Conservation (phyloP, 30 jellyfish, hydroid and myxozoan species). For the Clytia hemisphaerica region DNA sequence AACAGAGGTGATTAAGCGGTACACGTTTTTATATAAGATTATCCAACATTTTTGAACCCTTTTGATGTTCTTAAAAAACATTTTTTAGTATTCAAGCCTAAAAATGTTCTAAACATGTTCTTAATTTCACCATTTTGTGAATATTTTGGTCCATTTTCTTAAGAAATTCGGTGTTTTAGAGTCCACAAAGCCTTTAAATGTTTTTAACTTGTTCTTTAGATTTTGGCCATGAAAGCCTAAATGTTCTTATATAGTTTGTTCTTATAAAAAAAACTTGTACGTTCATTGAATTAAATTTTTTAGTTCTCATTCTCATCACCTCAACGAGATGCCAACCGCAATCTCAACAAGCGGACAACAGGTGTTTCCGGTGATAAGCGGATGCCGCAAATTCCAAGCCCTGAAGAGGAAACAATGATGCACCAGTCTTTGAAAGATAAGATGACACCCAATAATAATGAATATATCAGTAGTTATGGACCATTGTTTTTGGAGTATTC, state of each 20-base stretch:
- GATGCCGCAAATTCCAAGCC: constrained; percentile 58
- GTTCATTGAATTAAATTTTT: neutral
- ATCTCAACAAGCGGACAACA: neutral
- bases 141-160: too few species aligned
- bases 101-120: too few species aligned
- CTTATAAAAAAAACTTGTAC: neutral
- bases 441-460: constrained; percentile 56
- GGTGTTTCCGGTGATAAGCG: constrained; percentile 10
- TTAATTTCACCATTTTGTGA: too few species aligned
- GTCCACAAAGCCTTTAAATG: neutral
- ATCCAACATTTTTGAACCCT: too few species aligned
- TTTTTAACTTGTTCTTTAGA: neutral
- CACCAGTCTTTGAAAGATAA: constrained; percentile 55
- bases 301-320: constrained; percentile 18
- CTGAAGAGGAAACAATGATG: constrained; percentile 63
- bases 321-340: neutral
- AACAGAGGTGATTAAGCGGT: too few species aligned
- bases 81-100: too few species aligned
- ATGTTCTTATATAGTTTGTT: neutral
- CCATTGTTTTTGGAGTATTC: constrained; percentile 69
- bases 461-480: constrained; percentile 65
- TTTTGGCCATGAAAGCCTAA: too few species aligned
- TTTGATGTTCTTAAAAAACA: too few species aligned
- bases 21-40: too few species aligned
- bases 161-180: neutral